A percentile compares a stretch with the other conserved stretches of the same genome.
These are phyloP conservation scores for Acanthiza pusilla DNA, from an alignment of 2,797 vertebrate genomes.

Conservation along the genomic window DNA sequence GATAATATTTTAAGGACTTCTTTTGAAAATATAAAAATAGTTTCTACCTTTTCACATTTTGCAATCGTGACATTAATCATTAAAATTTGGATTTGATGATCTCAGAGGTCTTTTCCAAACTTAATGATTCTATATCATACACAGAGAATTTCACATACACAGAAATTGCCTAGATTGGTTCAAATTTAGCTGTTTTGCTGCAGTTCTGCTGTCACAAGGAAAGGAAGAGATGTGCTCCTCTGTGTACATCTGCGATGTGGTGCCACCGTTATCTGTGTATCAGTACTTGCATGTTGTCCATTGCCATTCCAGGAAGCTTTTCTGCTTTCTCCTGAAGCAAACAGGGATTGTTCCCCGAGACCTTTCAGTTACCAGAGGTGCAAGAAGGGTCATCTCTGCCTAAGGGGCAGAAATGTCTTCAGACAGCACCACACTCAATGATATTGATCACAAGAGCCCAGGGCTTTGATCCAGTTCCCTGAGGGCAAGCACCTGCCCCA, in stretches of 20 bases:
- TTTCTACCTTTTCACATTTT: not conserved
- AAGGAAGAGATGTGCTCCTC: not conserved
- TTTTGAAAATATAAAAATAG: not conserved
- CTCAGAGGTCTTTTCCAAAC: not conserved
- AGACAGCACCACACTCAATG: not conserved
- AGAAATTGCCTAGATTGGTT: not conserved
- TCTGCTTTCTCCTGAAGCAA: not conserved
- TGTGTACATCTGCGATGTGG: fast-evolving
- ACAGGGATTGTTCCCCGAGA: not conserved
- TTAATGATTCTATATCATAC: not conserved
- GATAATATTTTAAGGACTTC: not conserved
- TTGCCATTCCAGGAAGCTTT: not conserved
- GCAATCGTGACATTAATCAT: not conserved
- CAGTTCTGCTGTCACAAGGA: not conserved
- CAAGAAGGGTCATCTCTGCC: not conserved
- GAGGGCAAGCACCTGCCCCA: not conserved
- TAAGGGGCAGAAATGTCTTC: not conserved
- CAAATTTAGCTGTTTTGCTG: not conserved
- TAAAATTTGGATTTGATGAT: fast-evolving
- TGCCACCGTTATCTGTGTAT: not conserved
- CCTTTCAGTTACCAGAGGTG: not conserved
- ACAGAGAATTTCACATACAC: fast-evolving
- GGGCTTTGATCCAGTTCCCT: not conserved
- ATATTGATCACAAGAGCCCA: not conserved
- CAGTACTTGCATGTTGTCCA: not conserved